Base-by-base conservation (phyloP, 1,140 invertebrate genomes). In the Latrodectus geometricus region DNA sequence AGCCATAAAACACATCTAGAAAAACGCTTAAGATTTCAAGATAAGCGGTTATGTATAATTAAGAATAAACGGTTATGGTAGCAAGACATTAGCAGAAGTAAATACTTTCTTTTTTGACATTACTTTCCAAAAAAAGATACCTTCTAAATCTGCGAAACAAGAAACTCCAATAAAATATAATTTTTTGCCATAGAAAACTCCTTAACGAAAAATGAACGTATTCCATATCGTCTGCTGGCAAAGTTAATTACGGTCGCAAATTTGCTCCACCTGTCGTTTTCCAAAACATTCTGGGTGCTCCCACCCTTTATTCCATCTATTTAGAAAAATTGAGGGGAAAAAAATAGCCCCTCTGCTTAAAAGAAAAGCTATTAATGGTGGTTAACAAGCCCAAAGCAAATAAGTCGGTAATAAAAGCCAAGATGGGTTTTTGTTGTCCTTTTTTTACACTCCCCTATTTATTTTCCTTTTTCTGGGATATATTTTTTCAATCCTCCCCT, bases 161-260 rank as follows among this genome's bases (percentile, higher is more conserved):
- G 23, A 79, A 79, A 79, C 77, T 79, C 35, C 77, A 79, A 79
- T 79, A 79, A 79, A 79, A 79, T 68, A 35, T 79, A 66, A 79
- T 79, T 68, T 79, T 56, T 49, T 35, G 35, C 74, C 21, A 76
- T 14, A 21, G 54, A 21, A 76, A 20, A 21, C 15, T 23, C 23
- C 52, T 54, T 54, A 15, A 56, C 9, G 54, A 54, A 52, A 79
- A 66, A 79, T 68, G 65, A 68, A 49, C 61, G 66, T 76, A 81
- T 81, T 81, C 50, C 49, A 66, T 56, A 52, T 56, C 69, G 68
- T 68, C 61, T 50, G 81, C 49, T 61, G 8, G n/a, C 20, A 74
- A n/a, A 84, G 48, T 84, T 84, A 84, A 84, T 84, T 84, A 56
- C 72, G n/a, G 73, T 84, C 73, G 49, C 81, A 84, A 84, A 84